Base-by-base conservation (phyloP, 2,888 invertebrate genomes). In the Caenorhabditis sp. region DNA sequence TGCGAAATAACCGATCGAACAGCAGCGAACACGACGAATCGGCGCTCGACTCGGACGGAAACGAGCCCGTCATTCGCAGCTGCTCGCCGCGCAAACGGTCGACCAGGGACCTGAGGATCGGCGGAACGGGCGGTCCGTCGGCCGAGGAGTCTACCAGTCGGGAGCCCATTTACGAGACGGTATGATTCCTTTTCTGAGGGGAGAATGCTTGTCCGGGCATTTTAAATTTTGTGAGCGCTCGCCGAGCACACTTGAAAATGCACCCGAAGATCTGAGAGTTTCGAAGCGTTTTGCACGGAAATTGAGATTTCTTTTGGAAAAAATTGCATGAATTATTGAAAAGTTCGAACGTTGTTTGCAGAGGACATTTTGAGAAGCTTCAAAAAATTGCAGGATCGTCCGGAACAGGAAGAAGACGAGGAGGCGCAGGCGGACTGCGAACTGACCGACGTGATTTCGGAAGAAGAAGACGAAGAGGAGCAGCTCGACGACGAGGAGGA, bases 351-450 rank as follows among this genome's bases (percentile, higher is more conserved):
- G n/a, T n/a, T n/a, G n/a, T n/a, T n/a, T n/a, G n/a, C n/a, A n/a
- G n/a, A n/a, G n/a, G n/a, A n/a, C n/a, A n/a, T n/a, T n/a, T n/a
- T n/a, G n/a, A n/a, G n/a, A n/a, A n/a, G n/a, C n/a, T n/a, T 26
- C n/a, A 46, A 24, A 46, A 46, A 13, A n/a, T n/a, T 58, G 9
- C n/a, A 70, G 70, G 70, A 59, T 43, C 70, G 45, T 13, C 70
- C 53, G 1, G 59, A 56, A 22, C 39, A 55, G 11, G 61, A 62
- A 27, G 78, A 81, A 32, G 84, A 86, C 13, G 83, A 85, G 17
- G 85, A 82, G 26, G 77, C 66, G 27, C 78, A 83, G 55, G 85
- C 84, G 8, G 85, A 85, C 41, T 78, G 83, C 27, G 85, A 85
- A 35, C 55, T 83, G 59, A 80, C 82, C 0, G 83, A 84, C 48